Percentiles rank a stretch among this genome's conserved stretches.
phyloP scores from a whole-genome alignment of 2,888 invertebrate species.

The Drosophila koepferae region DNA sequence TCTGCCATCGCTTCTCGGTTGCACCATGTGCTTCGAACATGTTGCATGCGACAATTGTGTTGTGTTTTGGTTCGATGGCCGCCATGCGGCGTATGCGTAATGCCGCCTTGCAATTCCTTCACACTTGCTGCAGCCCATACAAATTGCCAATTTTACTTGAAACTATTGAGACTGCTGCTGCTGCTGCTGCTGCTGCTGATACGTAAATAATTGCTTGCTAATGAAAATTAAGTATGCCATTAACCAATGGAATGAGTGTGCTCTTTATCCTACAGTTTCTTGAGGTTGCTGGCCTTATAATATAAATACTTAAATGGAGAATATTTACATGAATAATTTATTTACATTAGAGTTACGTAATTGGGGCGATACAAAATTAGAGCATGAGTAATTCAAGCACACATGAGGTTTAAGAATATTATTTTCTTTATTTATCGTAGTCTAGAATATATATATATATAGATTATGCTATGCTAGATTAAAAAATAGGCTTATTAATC shows the following conservation, averaged over 20 bases:
- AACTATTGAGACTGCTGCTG: not conserved
- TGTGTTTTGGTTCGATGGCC: conserved; percentile 70
- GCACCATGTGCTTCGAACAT: conserved; percentile 68
- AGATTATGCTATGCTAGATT: too few relatives aligned
- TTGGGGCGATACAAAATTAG: not conserved
- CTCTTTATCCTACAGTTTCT: not conserved
- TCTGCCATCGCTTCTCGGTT: conserved; percentile 42
- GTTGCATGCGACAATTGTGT: conserved; percentile 59
- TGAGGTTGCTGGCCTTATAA: not conserved
- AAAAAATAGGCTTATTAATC: too few relatives aligned
- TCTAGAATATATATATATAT: too few relatives aligned
- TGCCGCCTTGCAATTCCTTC: conserved; percentile 27
- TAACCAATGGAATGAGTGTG: not conserved
- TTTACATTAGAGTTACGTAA: conserved; percentile 1
- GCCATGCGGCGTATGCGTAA: conserved; percentile 47
- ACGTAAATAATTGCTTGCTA: not conserved
- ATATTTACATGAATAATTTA: not conserved
- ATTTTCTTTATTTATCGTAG: too few relatives aligned
- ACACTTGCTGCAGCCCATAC: conserved; percentile 46
- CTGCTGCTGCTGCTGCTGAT: not conserved
- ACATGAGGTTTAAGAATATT: not conserved
- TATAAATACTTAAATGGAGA: not conserved
- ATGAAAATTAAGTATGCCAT: not conserved
- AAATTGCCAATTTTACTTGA: conserved; percentile 37
- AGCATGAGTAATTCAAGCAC: not conserved